Evolutionary conservation across 2,888 invertebrate species (phyloP), one percentile per base, ranked within the genome.

Genomic region (Zaprionus obscuricornis): DNA sequence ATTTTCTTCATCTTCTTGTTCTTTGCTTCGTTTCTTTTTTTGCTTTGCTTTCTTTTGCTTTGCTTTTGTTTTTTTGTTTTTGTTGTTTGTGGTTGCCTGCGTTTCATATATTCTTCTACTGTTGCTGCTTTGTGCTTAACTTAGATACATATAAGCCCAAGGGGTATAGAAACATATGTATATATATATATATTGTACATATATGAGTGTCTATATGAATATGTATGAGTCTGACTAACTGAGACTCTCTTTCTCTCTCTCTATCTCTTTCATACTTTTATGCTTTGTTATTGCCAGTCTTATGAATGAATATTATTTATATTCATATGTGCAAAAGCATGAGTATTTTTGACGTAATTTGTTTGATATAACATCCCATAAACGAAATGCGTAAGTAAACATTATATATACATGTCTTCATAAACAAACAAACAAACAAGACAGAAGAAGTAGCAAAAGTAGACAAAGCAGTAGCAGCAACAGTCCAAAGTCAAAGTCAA

Each of bases 261-360:
- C 7, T 22, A 22, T n/a, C n/a, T n/a, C n/a, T n/a, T n/a, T n/a
- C n/a, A n/a, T n/a, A n/a, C n/a, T n/a, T n/a, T n/a, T n/a, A 4
- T 4, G 7, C 4, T 22, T 22, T 22, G 7, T 22, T 22, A 5
- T 14, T 27, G 47, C 10, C 27, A 5, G 7, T 7, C 43, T 64
- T 59, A 20, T 58, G 54, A 55, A 55, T 62, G 74, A 68, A 68
- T 55, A 47, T 68, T 69, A 40, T 40, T 43, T 14, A 6, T 13
- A 33, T 14, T 11, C 18, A 22, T 20, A 3, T 7, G 7, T 22
- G 22, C n/a, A 22, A 24, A 18, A 37, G 36, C 13, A 8, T 39
- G 22, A 17, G 16, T 46, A 43, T 43, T 39, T 43, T 36, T 11
- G 18, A 7, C 49, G 22, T 68, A 62, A 56, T 74, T 69, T 69